Conservation (phyloP, 1,140 invertebrate species). For the Asbolus verrucosus region DNA sequence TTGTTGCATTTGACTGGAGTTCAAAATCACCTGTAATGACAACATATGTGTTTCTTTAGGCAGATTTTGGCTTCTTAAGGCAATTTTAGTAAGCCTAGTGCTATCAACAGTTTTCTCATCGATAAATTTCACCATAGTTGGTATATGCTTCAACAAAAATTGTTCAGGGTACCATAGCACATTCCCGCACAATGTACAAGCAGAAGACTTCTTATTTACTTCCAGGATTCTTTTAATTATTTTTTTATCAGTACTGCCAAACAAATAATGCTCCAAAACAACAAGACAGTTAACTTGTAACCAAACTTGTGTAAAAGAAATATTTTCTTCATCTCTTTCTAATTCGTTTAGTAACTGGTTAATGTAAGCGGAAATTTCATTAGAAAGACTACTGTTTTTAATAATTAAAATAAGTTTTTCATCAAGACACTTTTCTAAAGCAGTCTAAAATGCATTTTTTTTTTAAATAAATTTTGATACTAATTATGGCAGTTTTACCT, state of each 20-base stretch:
- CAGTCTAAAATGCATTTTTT: conserved; percentile 65
- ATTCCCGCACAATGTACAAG: conserved; percentile 80
- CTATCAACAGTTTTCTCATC: conserved; percentile 73
- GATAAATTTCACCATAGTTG: conserved; percentile 69
- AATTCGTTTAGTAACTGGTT: conserved; percentile 74
- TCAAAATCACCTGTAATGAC: conserved; percentile 68
- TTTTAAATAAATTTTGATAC: conserved; percentile 53
- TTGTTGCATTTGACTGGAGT: too few species aligned
- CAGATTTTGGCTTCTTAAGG: conserved; percentile 70
- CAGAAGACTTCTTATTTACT: conserved; percentile 81
- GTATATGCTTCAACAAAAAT: conserved; percentile 76
- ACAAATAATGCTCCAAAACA: conserved; percentile 80
- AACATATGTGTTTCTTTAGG: conserved; percentile 70
- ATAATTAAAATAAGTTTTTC: conserved; percentile 70
- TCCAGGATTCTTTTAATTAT: conserved; percentile 79
- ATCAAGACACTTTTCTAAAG: conserved; percentile 75
- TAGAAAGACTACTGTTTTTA: conserved; percentile 75
- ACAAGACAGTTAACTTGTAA: conserved; percentile 80
- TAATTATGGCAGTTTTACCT: conserved; percentile 64
- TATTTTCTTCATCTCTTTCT: conserved; percentile 73
- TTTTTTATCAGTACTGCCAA: conserved; percentile 83
- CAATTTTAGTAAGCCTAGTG: conserved; percentile 71
- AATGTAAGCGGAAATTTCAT: conserved; percentile 80
- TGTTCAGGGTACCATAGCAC: conserved; percentile 84
- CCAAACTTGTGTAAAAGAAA: conserved; percentile 72